phyloP scores from a whole-genome alignment of 2,113 vertebrate genomes.

The Vulpes lagopus region DNA sequence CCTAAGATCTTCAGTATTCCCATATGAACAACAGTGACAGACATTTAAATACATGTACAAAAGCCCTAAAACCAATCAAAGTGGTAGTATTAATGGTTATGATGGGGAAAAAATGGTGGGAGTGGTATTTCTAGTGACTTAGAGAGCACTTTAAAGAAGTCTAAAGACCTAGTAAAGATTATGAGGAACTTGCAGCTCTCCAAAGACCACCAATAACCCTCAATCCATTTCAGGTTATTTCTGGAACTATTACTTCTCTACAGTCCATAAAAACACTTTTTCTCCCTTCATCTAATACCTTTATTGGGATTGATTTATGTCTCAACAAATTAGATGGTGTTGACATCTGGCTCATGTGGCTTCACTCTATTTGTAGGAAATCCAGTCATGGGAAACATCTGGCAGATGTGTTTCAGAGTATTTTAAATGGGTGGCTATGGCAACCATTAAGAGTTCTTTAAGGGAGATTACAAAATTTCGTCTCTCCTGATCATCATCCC shows the following conservation, averaged over 20 bases:
- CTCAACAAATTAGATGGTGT: conserved; percentile 82
- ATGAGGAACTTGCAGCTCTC: conserved; percentile 64
- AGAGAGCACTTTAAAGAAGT: conserved; percentile 33
- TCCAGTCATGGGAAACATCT: conserved; percentile 82
- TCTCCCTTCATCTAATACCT: conserved; percentile 77
- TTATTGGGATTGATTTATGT: conserved; percentile 84
- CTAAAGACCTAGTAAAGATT: not conserved
- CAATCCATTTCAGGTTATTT: conserved; percentile 82
- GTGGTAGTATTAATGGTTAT: not conserved
- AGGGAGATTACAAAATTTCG: conserved; percentile 75
- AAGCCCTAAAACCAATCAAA: conserved; percentile 11
- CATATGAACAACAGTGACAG: not conserved
- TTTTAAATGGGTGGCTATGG: conserved; percentile 76
- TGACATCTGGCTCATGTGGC: conserved; percentile 71
- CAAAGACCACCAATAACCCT: conserved; percentile 73
- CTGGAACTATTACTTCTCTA: conserved; percentile 79
- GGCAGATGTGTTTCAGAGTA: conserved; percentile 75
- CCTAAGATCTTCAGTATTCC: not conserved
- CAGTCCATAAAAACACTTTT: conserved; percentile 80
- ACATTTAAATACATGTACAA: not conserved
- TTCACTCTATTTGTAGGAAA: conserved; percentile 65
- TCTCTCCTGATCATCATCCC: conserved; percentile 16
- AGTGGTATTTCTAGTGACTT: conserved; percentile 43
- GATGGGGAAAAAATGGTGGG: not conserved
- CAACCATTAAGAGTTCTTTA: conserved; percentile 60